Evolutionary conservation across 1,140 invertebrate species (phyloP).

Genomic region (Drosophila serrata): DNA sequence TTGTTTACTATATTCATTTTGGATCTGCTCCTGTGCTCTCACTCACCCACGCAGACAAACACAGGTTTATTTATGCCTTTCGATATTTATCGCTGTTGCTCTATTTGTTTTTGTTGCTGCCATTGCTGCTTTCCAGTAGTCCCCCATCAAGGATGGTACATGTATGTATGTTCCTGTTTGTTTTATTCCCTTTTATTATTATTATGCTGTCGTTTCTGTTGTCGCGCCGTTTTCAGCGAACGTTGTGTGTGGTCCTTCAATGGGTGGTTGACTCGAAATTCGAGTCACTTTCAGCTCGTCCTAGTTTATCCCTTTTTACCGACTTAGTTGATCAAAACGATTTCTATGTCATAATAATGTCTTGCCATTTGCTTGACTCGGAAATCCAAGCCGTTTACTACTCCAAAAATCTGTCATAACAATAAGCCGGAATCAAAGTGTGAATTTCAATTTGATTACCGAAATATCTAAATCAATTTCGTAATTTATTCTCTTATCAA

Average conservation of each 20-base stretch:
- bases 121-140: slow-evolving; percentile 30
- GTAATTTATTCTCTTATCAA: slow-evolving; percentile 4
- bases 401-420: slow-evolving; percentile 7
- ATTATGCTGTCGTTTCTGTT: slow-evolving; percentile 80
- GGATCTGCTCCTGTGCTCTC: slow-evolving; percentile 22
- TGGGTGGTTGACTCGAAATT: not conserved
- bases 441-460: slow-evolving; percentile 4
- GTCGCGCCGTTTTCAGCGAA: slow-evolving; percentile 78
- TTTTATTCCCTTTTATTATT: slow-evolving; percentile 77
- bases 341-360: slow-evolving; percentile 20
- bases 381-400: slow-evolving; percentile 2
- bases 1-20: not conserved
- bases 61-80: slow-evolving; percentile 75
- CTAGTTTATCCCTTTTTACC: slow-evolving; percentile 21
- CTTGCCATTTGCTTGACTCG: slow-evolving; percentile 7
- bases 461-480: slow-evolving; percentile 50
- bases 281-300: slow-evolving; percentile 8
- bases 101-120: slow-evolving; percentile 58
- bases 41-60: slow-evolving; percentile 28
- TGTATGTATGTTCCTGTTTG: slow-evolving; percentile 31
- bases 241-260: slow-evolving; percentile 42
- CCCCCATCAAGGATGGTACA: slow-evolving; percentile 2
- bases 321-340: slow-evolving; percentile 13
- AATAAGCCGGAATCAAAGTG: not conserved
- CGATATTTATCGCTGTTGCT: slow-evolving; percentile 70